phyloP scores from a whole-genome alignment of 2,888 invertebrate genomes.

The Pemphredon lugubris region DNA sequence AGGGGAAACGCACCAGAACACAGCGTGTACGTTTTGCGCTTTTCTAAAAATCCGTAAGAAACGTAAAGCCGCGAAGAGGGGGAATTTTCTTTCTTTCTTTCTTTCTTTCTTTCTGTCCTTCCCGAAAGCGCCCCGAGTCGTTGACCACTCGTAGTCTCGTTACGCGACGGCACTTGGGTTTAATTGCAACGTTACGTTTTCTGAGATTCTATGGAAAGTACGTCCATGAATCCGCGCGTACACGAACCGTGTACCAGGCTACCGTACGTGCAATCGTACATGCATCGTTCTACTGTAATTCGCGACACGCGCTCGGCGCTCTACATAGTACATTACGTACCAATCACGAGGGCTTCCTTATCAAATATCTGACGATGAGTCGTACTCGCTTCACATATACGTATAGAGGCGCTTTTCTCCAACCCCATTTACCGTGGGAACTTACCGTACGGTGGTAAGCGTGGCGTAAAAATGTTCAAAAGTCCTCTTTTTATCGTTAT shows the following conservation, averaged over 20 bases:
- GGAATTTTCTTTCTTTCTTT: no score
- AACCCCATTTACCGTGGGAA: slow-evolving; percentile 9
- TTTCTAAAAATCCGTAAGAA: no score
- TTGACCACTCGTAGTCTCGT: background rate
- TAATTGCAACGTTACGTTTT: background rate
- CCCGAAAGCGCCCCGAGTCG: background rate
- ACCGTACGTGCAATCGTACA: background rate
- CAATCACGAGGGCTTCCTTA: slow-evolving; percentile 41
- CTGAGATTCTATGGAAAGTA: slow-evolving; percentile 1
- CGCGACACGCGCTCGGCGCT: slow-evolving; percentile 31
- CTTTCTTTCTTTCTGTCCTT: no score
- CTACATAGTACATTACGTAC: slow-evolving; percentile 28
- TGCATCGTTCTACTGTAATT: slow-evolving; percentile 33
- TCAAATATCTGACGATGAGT: slow-evolving; percentile 32
- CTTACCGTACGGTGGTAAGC: slow-evolving; percentile 19
- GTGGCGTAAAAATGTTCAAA: background rate
- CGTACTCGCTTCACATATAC: slow-evolving; percentile 14
- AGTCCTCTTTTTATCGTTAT: no score
- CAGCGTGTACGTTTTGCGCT: no score
- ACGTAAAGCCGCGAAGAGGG: no score
- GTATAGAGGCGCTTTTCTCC: background rate
- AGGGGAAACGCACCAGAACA: no score
- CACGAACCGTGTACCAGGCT: background rate
- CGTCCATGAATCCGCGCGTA: background rate
- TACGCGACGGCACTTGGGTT: background rate